Base-by-base conservation (phyloP, 1,140 invertebrate species). In the Medauroidea extradentata region DNA sequence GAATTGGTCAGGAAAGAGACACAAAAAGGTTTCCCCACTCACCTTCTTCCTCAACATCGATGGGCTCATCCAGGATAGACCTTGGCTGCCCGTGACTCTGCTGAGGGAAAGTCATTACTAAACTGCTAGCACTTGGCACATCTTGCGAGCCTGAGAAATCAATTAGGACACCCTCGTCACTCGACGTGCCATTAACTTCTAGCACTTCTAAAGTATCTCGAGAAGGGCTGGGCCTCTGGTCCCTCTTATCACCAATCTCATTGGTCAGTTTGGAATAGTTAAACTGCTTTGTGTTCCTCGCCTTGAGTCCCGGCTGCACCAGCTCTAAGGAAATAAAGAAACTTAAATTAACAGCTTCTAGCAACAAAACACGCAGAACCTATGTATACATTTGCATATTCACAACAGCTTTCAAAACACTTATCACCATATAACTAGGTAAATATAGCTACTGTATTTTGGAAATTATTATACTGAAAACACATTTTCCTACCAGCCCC, bases 21-120 rank as follows among this genome's bases (percentile, higher is more conserved):
- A 19, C 38, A 14, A 23, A n/a, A n/a, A 54, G 29, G 18, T 11
- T 21, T 54, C 29, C 5, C 67, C 65, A 59, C 62, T 27, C 29
- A 44, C 53, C 63, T 53, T 74, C 71, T 27, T 78, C 76, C 29
- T 82, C 81, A 42, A 83, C 79, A 68, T 90, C 87, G 43, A 91
- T 90, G 0, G 88, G 88, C 60, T 89, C 86, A 68, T 91, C 89
- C 0, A 91, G 72, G 59, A 91, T 79, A 39, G 87, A 89, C 55
- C n/a, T 41, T 18, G 19, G 19, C 0, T 50, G 3, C 18, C 16
- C 42, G 8, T 21, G 5, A 13, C 24, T 46, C 44, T 11, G 29
- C 29, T 11, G 29, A 11, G 29, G 29, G 29, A 34, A 11, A 34
- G 29, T 7, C 29, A 34, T 4, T 34, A 34, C 29, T 11, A 7